These are phyloP conservation scores for Cricetomys ansorgei DNA, from an alignment of 2,113 vertebrate species.

Conservation along the genomic window DNA sequence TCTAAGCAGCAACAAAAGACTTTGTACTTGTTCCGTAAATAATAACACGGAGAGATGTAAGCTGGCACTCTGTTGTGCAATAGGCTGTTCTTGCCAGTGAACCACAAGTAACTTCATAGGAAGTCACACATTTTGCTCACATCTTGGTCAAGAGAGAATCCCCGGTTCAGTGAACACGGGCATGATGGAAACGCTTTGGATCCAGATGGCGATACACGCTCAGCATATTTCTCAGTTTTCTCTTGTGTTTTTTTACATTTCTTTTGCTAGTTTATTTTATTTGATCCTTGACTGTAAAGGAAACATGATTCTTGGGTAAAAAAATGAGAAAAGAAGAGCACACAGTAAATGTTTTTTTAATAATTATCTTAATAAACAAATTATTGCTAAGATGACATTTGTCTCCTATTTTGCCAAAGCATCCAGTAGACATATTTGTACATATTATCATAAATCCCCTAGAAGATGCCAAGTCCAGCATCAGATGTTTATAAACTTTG, in stretches of 20 bases:
- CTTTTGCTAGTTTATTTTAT: constrained; percentile 33
- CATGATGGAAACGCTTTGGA: constrained; percentile 33
- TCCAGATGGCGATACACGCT: constrained; percentile 43
- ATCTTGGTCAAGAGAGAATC: constrained; percentile 53
- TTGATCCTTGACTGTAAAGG: not conserved
- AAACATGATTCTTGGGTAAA: not conserved
- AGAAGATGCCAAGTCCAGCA: not conserved
- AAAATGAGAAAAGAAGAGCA: not conserved
- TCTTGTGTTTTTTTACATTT: constrained; percentile 33
- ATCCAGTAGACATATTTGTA: not conserved
- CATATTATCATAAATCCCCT: not conserved
- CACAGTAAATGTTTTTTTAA: not conserved
- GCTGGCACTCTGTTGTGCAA: not conserved
- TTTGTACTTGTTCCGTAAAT: constrained; percentile 69
- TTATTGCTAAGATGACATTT: not conserved
- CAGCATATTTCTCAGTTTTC: constrained; percentile 41
- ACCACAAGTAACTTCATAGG: constrained; percentile 45
- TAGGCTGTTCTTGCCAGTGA: not conserved
- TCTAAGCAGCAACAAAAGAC: constrained; percentile 77
- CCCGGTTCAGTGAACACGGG: constrained; percentile 17
- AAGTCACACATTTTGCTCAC: constrained; percentile 37
- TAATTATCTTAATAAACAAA: not conserved
- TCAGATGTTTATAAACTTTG: not conserved
- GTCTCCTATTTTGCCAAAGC: not conserved
- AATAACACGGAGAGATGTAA: constrained; percentile 25